phyloP scores from a whole-genome alignment of 2,113 vertebrate genomes.

The Oenanthe oenanthe region DNA sequence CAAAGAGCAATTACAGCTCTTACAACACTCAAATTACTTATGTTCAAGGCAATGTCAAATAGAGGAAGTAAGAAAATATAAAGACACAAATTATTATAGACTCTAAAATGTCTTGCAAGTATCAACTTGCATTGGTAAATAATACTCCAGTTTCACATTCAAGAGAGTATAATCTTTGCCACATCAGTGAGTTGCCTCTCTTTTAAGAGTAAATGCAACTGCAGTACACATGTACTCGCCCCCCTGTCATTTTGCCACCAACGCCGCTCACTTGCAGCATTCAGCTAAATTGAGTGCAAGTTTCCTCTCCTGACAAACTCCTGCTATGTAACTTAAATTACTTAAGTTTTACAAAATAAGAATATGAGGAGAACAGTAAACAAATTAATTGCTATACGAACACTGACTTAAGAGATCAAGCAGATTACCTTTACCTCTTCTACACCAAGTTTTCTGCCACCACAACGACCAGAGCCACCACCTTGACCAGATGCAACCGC shows the following conservation, averaged over 20 bases:
- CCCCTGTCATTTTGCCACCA: not conserved
- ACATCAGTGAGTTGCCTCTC: not conserved
- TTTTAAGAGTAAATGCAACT: not conserved
- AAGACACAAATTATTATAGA: not conserved
- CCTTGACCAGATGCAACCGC: not conserved
- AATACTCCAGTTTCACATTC: not conserved
- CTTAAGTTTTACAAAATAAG: not conserved
- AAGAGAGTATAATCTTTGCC: not conserved
- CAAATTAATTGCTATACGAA: accelerated
- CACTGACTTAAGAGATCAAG: not conserved
- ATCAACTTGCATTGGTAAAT: not conserved
- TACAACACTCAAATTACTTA: not conserved
- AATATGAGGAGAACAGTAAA: not conserved
- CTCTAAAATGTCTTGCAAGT: not conserved
- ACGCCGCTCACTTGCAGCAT: not conserved
- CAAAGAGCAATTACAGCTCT: not conserved
- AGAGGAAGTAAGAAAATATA: not conserved
- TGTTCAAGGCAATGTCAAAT: not conserved
- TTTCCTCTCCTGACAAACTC: not conserved
- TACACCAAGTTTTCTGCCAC: not conserved
- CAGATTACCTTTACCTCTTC: not conserved
- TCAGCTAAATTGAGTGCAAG: not conserved
- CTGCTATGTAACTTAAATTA: not conserved
- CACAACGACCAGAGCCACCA: not conserved
- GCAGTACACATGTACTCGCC: not conserved